Conservation (phyloP, 2,888 invertebrate genomes). For the Cephus sareptanus region DNA sequence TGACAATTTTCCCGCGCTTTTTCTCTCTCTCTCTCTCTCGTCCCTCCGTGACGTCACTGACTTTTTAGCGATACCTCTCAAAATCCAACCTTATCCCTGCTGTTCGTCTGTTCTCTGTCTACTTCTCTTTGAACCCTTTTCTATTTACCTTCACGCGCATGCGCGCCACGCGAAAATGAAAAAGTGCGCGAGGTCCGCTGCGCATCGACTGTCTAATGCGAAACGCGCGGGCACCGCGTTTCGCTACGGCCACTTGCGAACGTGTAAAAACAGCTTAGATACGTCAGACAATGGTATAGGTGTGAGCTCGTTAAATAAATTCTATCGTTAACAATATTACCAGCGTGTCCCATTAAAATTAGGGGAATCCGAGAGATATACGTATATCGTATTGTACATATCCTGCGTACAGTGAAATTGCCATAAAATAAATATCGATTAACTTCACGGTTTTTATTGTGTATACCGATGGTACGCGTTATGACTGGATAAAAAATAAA, state of each 20-base stretch:
- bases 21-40: constrained; percentile 63
- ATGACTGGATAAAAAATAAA: neutral
- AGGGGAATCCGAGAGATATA: neutral
- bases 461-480: neutral
- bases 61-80: neutral
- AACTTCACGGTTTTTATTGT: neutral
- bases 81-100: neutral
- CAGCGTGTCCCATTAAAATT: neutral
- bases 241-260: neutral
- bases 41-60: constrained; percentile 28
- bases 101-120: neutral
- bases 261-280: neutral
- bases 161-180: neutral
- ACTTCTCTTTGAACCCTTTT: neutral
- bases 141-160: neutral
- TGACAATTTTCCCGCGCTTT: neutral
- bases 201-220: neutral
- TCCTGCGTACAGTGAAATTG: neutral
- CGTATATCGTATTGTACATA: neutral
- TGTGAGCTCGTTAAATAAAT: neutral
- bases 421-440: neutral
- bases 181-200: neutral
- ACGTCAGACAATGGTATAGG: neutral
- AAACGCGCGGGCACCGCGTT: neutral
- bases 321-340: neutral